These are phyloP conservation scores for Benitochromis conjunctus DNA, from an alignment of 2,113 vertebrate species.

Conservation along the genomic window DNA sequence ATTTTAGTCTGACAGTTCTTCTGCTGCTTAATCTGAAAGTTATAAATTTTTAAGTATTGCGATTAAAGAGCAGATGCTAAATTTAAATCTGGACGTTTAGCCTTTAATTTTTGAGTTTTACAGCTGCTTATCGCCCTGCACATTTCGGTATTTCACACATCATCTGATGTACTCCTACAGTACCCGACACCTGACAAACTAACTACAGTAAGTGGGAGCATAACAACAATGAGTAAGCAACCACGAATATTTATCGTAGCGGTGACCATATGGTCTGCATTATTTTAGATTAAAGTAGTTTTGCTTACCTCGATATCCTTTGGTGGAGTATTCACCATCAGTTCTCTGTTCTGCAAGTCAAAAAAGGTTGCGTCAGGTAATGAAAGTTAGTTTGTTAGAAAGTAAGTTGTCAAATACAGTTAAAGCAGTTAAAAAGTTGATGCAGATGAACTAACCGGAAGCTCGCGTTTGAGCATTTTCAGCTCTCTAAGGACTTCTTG, in stretches of 20 bases:
- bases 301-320: conserved; percentile 38
- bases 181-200: neutral
- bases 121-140: neutral
- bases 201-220: conserved; percentile 29
- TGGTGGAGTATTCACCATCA: conserved; percentile 32
- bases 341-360: conserved; percentile 11
- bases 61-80: neutral
- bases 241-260: conserved; percentile 10
- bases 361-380: neutral
- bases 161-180: conserved; percentile 40
- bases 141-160: neutral
- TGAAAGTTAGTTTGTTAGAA: neutral
- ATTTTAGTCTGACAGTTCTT: neutral
- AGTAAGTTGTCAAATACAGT: neutral
- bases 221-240: conserved; percentile 43
- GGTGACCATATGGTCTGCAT: neutral
- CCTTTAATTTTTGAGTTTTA: neutral
- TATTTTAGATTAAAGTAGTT: neutral
- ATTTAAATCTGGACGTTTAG: neutral
- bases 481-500: conserved; percentile 6
- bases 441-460: conserved; percentile 30
- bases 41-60: neutral
- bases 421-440: neutral
- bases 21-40: neutral
- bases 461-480: fast-evolving